Evolutionary conservation across 1,140 invertebrate genomes (phyloP).

Genomic region (Leptestheria dahalacensis): DNA sequence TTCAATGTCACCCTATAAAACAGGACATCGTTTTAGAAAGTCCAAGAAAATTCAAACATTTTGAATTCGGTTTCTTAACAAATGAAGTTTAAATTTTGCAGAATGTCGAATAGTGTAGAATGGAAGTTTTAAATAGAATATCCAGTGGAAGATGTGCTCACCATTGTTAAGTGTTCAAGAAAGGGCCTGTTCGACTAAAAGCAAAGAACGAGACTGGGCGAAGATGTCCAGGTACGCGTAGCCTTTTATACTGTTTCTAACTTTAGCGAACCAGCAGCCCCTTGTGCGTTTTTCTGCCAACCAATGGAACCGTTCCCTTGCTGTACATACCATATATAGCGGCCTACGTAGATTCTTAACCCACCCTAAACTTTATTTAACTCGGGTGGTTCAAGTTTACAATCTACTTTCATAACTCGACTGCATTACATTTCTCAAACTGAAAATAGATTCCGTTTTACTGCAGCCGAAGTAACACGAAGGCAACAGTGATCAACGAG

Average conservation of each 20-base stretch:
- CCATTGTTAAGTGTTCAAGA: background rate
- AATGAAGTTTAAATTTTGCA: background rate
- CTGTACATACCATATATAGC: background rate
- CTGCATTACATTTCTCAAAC: no score
- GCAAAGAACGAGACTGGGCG: background rate
- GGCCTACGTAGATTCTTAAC: background rate
- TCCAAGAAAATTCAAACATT: no score
- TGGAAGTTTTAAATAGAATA: no score
- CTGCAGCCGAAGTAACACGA: no score
- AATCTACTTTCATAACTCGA: background rate
- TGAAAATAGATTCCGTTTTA: no score
- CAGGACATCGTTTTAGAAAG: background rate
- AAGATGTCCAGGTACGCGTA: background rate
- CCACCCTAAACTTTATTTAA: background rate
- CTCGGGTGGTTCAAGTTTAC: background rate
- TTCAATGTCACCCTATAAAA: constrained; percentile 55
- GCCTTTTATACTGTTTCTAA: background rate
- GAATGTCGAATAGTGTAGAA: no score
- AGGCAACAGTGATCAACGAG: no score
- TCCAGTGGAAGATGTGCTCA: background rate
- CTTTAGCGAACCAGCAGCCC: background rate
- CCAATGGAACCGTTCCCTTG: background rate
- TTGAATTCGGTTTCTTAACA: no score
- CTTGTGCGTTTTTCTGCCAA: background rate
- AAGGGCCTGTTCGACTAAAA: background rate